Evolutionary conservation across 2,113 vertebrate species (phyloP).

Genomic region (Anser cygnoides): DNA sequence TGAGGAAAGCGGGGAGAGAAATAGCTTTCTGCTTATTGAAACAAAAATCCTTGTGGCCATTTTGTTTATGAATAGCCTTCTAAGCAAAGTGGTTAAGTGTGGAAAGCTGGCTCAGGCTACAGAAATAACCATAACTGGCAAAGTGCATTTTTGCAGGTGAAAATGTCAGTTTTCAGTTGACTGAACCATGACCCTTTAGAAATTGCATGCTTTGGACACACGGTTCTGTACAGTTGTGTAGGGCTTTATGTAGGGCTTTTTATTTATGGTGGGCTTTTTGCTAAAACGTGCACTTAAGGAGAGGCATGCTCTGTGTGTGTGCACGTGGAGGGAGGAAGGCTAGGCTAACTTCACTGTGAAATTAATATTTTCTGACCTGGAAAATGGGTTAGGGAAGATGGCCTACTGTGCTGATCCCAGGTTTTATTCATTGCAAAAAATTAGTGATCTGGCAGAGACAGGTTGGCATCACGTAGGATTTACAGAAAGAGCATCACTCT

Average conservation of each 20-base stretch:
- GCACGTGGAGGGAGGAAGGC: neutral
- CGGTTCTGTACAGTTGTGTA: neutral
- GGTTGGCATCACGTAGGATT: neutral
- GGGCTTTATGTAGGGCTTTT: neutral
- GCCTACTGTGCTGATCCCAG: neutral
- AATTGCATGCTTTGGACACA: neutral
- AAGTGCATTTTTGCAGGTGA: constrained; percentile 12
- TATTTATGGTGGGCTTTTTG: neutral
- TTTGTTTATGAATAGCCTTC: neutral
- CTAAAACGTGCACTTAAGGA: neutral
- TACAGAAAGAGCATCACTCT: neutral
- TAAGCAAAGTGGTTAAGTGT: neutral
- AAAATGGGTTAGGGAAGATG: neutral
- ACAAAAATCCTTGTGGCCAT: neutral
- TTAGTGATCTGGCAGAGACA: neutral
- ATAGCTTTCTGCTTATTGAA: neutral
- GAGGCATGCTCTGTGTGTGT: neutral
- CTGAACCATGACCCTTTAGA: constrained; percentile 37
- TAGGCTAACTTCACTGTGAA: neutral
- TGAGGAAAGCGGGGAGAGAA: neutral
- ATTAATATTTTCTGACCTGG: constrained; percentile 6
- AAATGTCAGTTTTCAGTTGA: constrained; percentile 50
- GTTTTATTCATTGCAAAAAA: neutral
- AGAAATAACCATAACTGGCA: neutral
- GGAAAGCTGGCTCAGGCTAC: neutral